A percentile compares a stretch with the other conserved stretches of the same genome.
These are phyloP conservation scores for Bellardia pandia DNA, from an alignment of 2,888 invertebrate species.

Conservation along the genomic window DNA sequence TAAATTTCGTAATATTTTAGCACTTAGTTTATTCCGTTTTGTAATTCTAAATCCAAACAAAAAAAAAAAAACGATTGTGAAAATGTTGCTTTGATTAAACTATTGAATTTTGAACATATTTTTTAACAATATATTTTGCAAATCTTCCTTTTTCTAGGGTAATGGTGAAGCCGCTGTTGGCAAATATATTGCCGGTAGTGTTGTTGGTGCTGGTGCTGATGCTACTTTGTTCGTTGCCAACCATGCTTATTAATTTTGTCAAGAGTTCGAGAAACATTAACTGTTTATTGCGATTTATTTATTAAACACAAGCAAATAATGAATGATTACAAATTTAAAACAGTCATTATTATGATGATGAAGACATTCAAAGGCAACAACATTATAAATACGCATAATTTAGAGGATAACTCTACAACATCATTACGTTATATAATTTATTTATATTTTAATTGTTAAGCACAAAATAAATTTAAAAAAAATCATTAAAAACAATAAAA, in stretches of 20 bases:
- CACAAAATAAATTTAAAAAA: conserved; percentile 59
- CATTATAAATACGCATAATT: conserved; percentile 34
- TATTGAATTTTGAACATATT: neutral
- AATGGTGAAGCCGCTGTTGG: conserved; percentile 96
- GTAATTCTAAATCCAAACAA: neutral
- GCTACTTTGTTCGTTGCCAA: conserved; percentile 96
- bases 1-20: neutral
- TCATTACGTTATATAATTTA: conserved; percentile 66
- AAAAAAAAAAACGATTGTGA: neutral
- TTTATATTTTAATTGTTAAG: conserved; percentile 70
- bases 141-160: conserved; percentile 86
- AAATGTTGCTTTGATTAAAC: neutral
- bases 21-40: neutral
- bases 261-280: conserved; percentile 69
- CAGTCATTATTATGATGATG: conserved; percentile 60
- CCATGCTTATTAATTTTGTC: conserved; percentile 93
- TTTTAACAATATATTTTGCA: conserved; percentile 60
- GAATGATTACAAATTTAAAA: conserved; percentile 50
- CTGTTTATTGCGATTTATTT: conserved; percentile 73
- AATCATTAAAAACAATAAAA: conserved; percentile 52
- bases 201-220: conserved; percentile 93
- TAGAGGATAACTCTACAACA: conserved; percentile 58
- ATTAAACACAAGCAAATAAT: conserved; percentile 68
- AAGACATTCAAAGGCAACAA: conserved; percentile 46
- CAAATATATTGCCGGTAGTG: conserved; percentile 95